Conservation (phyloP, 2,797 vertebrate genomes). For the Melopsittacus undulatus region DNA sequence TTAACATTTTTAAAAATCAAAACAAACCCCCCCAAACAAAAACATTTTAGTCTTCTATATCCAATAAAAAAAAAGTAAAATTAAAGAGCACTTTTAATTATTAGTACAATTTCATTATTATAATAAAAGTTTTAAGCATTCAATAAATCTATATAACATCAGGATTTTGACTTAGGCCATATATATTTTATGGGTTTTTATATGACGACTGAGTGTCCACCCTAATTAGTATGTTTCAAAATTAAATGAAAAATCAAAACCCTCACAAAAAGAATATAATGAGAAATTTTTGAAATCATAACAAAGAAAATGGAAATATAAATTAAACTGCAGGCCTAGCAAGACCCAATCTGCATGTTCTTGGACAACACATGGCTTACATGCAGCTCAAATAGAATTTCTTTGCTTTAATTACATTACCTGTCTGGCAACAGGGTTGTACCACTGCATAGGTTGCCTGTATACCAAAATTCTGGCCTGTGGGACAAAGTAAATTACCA, state of each 20-base stretch:
- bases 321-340: not conserved
- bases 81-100: not conserved
- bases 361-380: constrained; percentile 6
- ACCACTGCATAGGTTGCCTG: not conserved
- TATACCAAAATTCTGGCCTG: not conserved
- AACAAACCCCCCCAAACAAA: not conserved
- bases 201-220: not conserved
- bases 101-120: not conserved
- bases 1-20: not conserved
- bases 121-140: not conserved
- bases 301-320: not conserved
- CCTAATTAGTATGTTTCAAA: not conserved
- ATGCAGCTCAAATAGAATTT: not conserved
- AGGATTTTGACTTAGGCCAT: not conserved
- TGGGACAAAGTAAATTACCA: not conserved
- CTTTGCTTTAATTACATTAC: constrained; percentile 6
- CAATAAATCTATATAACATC: not conserved
- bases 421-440: not conserved
- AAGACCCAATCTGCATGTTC: not conserved
- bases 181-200: not conserved
- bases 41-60: not conserved
- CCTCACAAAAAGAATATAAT: not conserved
- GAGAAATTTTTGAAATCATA: not conserved
- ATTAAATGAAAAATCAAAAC: not conserved
- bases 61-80: not conserved